Percentiles rank a stretch among this genome's conserved stretches.
phyloP scores from a whole-genome alignment of 30 jellyfish, hydroid and myxozoan genomes.

The Hydra vulgaris region DNA sequence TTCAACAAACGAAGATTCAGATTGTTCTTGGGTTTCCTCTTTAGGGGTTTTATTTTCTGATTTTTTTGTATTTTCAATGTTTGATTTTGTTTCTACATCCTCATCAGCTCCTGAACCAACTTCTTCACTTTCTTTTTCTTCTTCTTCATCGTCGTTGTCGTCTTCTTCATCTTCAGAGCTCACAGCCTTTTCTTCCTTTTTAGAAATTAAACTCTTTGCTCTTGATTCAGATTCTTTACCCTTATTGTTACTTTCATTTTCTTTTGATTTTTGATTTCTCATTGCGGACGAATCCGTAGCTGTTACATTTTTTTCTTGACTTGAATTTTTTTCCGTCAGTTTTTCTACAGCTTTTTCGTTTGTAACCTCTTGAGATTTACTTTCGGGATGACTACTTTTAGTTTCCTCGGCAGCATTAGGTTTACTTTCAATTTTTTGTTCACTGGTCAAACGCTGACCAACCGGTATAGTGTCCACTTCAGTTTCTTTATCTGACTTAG shows the following conservation, averaged over 20 bases:
- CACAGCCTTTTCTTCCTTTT: slow-evolving; percentile 11
- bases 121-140: slow-evolving; percentile 1
- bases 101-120: neutral
- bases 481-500: slow-evolving; percentile 16
- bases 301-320: slow-evolving; percentile 5
- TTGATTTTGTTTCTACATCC: slow-evolving; percentile 18
- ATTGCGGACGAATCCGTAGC: neutral
- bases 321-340: neutral
- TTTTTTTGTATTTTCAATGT: neutral
- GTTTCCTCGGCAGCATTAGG: neutral
- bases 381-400: slow-evolving; percentile 11
- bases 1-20: neutral
- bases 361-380: neutral
- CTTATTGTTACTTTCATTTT: slow-evolving; percentile 6
- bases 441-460: slow-evolving; percentile 27
- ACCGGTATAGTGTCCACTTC: slow-evolving; percentile 17
- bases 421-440: neutral
- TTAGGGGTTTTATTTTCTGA: neutral
- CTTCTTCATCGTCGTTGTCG: neutral
- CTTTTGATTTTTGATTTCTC: neutral
- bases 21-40: neutral
- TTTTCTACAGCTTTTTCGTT: neutral
- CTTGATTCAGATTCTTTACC: slow-evolving; percentile 1
- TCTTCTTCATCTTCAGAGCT: slow-evolving; percentile 6
- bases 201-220: slow-evolving; percentile 13